phyloP scores from a whole-genome alignment of 2,797 vertebrate genomes.

The Chiloscyllium punctatum region DNA sequence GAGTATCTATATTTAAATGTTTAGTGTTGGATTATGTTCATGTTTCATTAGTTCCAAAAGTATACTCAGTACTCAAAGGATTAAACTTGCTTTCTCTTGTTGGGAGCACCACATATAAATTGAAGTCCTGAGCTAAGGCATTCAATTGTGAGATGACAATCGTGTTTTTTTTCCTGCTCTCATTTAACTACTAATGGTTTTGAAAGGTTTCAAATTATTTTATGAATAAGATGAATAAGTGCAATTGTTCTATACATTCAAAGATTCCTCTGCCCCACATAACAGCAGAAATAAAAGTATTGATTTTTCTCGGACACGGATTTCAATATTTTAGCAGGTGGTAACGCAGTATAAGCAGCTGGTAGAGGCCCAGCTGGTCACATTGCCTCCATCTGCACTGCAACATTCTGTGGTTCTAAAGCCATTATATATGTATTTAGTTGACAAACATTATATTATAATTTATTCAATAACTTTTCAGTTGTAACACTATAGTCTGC shows the following conservation, averaged over 20 bases:
- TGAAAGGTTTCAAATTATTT: not conserved
- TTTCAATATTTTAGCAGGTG: not conserved
- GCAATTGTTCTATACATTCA: not conserved
- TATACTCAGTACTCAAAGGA: not conserved
- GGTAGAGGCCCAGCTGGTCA: not conserved
- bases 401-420: not conserved
- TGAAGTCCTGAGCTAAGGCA: not conserved
- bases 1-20: too few relatives aligned
- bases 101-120: not conserved
- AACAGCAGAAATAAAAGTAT: not conserved
- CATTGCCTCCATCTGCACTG: not conserved
- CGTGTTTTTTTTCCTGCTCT: not conserved
- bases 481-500: not conserved
- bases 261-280: not conserved
- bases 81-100: not conserved
- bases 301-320: not conserved
- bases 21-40: not conserved
- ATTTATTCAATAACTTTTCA: not conserved
- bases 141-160: not conserved
- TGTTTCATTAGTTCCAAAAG: not conserved
- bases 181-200: not conserved
- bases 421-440: not conserved
- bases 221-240: not conserved
- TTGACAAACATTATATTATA: not conserved
- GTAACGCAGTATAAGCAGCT: not conserved